Evolutionary conservation across 2,888 invertebrate genomes (phyloP).

Genomic region (Drosophila quasianomalipes): DNA sequence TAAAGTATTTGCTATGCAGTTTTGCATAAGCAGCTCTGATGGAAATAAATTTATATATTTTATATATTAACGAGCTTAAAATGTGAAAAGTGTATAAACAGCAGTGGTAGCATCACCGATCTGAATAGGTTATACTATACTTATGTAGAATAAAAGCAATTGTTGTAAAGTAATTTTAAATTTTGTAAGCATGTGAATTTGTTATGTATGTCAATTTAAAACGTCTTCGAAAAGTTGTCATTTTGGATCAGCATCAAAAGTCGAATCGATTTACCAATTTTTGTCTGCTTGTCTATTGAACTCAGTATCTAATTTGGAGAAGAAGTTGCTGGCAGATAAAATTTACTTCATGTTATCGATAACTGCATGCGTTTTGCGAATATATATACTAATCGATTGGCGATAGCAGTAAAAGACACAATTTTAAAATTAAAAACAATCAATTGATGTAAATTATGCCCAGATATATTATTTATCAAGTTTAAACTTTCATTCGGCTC

Average conservation of each 20-base stretch:
- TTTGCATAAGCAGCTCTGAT: background rate
- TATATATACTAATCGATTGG: background rate
- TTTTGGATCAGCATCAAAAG: background rate
- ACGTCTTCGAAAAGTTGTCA: no score
- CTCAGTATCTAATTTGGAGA: background rate
- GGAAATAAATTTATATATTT: background rate
- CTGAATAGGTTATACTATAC: background rate
- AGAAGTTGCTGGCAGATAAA: background rate
- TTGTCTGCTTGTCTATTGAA: background rate
- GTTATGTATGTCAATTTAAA: no score
- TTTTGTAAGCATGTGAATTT: no score
- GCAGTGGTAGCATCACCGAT: no score
- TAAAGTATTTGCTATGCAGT: background rate
- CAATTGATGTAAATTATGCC: background rate
- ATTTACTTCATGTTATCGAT: accelerated
- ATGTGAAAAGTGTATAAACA: background rate
- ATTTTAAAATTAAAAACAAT: background rate
- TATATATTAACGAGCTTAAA: no score
- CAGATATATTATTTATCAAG: background rate
- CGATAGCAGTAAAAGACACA: background rate
- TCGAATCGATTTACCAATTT: background rate
- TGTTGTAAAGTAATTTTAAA: background rate
- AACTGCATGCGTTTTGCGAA: background rate
- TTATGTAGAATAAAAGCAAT: background rate
- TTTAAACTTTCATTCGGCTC: background rate